These are phyloP conservation scores for Melanostoma scalare DNA, from an alignment of 2,888 invertebrate species.

Conservation along the genomic window DNA sequence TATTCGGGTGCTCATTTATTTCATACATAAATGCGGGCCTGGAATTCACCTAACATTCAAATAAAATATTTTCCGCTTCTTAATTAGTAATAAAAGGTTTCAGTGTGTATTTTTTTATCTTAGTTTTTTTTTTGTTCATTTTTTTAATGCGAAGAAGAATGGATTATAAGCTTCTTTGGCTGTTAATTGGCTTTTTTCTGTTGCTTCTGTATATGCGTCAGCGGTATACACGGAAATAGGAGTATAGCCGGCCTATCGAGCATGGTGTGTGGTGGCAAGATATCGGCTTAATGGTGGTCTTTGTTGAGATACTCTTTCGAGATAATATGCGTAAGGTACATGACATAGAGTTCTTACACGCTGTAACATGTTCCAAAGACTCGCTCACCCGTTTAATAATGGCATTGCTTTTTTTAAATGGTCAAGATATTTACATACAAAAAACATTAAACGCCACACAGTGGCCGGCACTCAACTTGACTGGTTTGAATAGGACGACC, in stretches of 20 bases:
- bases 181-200: slow-evolving; percentile 70
- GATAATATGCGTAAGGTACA: slow-evolving; percentile 55
- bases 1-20: slow-evolving; percentile 71
- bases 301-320: slow-evolving; percentile 56
- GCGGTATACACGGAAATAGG: slow-evolving; percentile 59
- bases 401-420: slow-evolving; percentile 32
- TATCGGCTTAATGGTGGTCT: slow-evolving; percentile 62
- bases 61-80: slow-evolving; percentile 72
- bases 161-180: slow-evolving; percentile 64
- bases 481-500: neutral
- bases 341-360: slow-evolving; percentile 50
- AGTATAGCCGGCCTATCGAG: slow-evolving; percentile 4
- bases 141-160: slow-evolving; percentile 27
- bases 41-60: slow-evolving; percentile 73
- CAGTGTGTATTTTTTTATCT: slow-evolving; percentile 37
- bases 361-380: slow-evolving; percentile 53
- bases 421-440: slow-evolving; percentile 26
- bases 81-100: slow-evolving; percentile 73
- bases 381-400: slow-evolving; percentile 36
- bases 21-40: slow-evolving; percentile 69
- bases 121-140: slow-evolving; percentile 4
- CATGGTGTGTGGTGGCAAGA: slow-evolving; percentile 55
- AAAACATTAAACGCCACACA: slow-evolving; percentile 27
- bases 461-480: neutral
- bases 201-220: slow-evolving; percentile 58